Conservation (phyloP, 2,888 invertebrate species). For the Dastarcus helophoroides region DNA sequence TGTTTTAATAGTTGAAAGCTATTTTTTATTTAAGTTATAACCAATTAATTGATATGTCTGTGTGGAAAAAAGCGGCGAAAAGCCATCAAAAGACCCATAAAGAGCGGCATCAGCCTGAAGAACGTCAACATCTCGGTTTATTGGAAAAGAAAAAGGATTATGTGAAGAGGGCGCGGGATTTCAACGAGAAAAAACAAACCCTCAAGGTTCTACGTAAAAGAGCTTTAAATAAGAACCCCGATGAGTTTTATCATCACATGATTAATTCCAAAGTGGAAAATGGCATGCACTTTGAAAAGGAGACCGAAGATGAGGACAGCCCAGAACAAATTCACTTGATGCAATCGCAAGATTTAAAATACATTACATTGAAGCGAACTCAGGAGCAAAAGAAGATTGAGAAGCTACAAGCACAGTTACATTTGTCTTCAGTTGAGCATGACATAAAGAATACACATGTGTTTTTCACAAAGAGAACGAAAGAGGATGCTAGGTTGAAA, state of each 20-base stretch:
- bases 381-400: slow-evolving; percentile 71
- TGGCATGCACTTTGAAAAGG: slow-evolving; percentile 52
- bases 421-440: slow-evolving; percentile 66
- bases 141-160: slow-evolving; percentile 88
- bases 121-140: slow-evolving; percentile 64
- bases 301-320: slow-evolving; percentile 62
- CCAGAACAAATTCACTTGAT: slow-evolving; percentile 78
- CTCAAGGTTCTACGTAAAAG: slow-evolving; percentile 70
- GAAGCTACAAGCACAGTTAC: slow-evolving; percentile 63
- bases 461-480: slow-evolving; percentile 57
- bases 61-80: slow-evolving; percentile 82
- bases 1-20: too few species aligned
- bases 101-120: slow-evolving; percentile 75
- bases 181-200: slow-evolving; percentile 70
- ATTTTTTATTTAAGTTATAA: too few species aligned
- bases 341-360: slow-evolving; percentile 85
- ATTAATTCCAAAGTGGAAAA: slow-evolving; percentile 65
- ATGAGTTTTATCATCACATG: slow-evolving; percentile 99
- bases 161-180: slow-evolving; percentile 63
- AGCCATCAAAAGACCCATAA: slow-evolving; percentile 72
- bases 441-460: slow-evolving; percentile 62
- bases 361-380: slow-evolving; percentile 74
- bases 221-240: slow-evolving; percentile 88
- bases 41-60: slow-evolving; percentile 80
- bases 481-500: slow-evolving; percentile 51